Evolutionary conservation across 2,797 vertebrate genomes (phyloP).

Genomic region (Pitangus sulphuratus): DNA sequence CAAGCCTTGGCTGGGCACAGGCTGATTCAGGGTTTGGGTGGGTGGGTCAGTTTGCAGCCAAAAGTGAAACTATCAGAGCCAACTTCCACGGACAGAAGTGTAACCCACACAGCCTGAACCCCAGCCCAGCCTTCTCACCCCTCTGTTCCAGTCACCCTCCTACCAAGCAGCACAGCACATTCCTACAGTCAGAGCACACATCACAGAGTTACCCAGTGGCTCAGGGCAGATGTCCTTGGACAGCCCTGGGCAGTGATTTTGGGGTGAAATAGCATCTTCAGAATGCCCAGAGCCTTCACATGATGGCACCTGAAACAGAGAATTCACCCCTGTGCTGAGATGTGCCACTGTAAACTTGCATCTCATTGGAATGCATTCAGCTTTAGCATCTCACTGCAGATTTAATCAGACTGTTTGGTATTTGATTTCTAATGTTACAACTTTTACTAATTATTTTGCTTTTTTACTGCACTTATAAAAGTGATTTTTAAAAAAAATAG

Average conservation of each 20-base stretch:
- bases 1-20: not conserved
- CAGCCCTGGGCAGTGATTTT: not conserved
- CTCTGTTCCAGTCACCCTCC: not conserved
- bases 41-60: not conserved
- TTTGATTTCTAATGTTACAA: not conserved
- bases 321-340: not conserved
- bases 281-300: not conserved
- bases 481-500: not conserved
- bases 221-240: not conserved
- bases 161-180: not conserved
- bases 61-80: not conserved
- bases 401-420: not conserved
- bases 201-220: not conserved
- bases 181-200: rapidly evolving
- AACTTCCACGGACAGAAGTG: not conserved
- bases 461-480: not conserved
- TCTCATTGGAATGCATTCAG: not conserved
- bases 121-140: not conserved
- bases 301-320: not conserved
- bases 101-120: rapidly evolving
- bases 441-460: not conserved
- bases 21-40: not conserved
- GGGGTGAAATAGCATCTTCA: not conserved
- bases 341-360: not conserved
- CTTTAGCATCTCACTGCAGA: not conserved